Evolutionary conservation across 2,113 vertebrate species (phyloP).

Genomic region (Callocephalon fimbriatum): DNA sequence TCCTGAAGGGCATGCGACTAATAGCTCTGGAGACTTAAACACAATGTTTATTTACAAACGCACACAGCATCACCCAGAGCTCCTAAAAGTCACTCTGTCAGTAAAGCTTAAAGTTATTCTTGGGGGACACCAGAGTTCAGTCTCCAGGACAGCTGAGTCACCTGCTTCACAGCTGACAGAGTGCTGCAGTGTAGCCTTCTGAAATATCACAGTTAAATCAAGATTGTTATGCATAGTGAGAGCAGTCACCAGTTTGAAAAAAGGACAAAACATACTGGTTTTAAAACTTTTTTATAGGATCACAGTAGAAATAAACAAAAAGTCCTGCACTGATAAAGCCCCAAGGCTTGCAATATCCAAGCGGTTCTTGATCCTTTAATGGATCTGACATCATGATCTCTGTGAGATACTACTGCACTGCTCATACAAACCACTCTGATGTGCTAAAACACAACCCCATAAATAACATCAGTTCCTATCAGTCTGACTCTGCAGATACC

Average conservation of each 20-base stretch:
- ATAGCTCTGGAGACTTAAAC: not conserved
- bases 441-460: not conserved
- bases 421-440: not conserved
- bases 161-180: not conserved
- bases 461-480: not conserved
- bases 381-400: not conserved
- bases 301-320: not conserved
- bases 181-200: not conserved
- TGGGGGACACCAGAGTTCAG: not conserved
- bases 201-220: not conserved
- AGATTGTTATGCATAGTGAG: not conserved
- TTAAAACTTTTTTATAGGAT: not conserved
- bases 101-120: not conserved
- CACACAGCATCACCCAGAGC: not conserved
- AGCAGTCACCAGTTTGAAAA: not conserved
- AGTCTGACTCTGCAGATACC: not conserved
- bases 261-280: not conserved
- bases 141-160: conserved; percentile 18
- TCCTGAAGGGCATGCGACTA: not conserved
- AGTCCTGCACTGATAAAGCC: not conserved
- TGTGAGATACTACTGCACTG: not conserved
- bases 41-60: not conserved
- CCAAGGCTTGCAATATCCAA: not conserved
- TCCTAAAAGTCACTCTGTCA: not conserved
- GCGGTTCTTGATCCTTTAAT: not conserved